Base-by-base conservation (phyloP, 1,140 invertebrate genomes). In the Drosophila tani region DNA sequence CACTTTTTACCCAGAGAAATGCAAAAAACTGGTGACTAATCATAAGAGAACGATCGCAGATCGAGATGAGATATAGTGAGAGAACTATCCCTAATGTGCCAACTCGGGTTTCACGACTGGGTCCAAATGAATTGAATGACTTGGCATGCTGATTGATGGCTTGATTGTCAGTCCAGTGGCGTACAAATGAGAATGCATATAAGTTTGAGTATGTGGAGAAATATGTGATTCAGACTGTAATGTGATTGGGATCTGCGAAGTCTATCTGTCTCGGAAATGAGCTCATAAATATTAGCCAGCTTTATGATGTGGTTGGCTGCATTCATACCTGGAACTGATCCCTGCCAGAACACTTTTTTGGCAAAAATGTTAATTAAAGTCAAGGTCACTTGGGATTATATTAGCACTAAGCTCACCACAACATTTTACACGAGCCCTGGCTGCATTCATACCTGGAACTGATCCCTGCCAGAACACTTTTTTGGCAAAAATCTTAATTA, bases 261-360 rank as follows among this genome's bases (percentile, higher is more conserved):
- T 67, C 77, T 68, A 63, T 63, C 58, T 59, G 60, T 71, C 69
- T 75, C 78, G 66, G 63, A 88, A 79, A 90, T 90, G 84, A 88
- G 84, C 84, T 88, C 84, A 88, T 88, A 90, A 90, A 88, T 84
- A 81, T 62, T 65, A 59, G 65, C 60, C 45, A 49, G 47, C 29
- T 70, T 58, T 82, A 60, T 79, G 60, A 74, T 85, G 77, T 81
- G 81, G 81, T 83, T 81, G 66, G 57, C 65, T 78, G 64, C 50
- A 50, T 67, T 63, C 67, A 47, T 75, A 59, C 35, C 81, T 70
- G 81, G 62, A 73, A 62, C 71, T 59, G 32, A 59, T 62, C 41
- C 56, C 63, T 43, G 15, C 38, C 21, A 56, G 50, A 59, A 43
- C 5, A 35, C 50, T 56, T 55, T 82, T 51, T 56, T 24, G 58